Evolutionary conservation across 2,888 invertebrate genomes (phyloP).

Genomic region (Ophioninae sp.): DNA sequence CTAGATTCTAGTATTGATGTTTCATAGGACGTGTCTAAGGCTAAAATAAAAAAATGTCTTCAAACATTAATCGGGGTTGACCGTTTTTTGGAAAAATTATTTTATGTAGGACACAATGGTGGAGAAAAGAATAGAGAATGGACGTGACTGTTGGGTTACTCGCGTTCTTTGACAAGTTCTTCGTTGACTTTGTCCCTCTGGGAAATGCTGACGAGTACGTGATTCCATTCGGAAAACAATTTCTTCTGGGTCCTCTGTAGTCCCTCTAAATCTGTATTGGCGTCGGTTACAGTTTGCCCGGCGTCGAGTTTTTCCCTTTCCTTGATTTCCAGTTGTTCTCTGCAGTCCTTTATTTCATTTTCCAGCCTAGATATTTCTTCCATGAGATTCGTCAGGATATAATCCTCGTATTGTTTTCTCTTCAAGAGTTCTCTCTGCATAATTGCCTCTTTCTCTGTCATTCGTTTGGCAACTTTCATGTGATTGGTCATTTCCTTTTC

Average conservation of each 20-base stretch:
- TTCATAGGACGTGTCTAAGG: background rate
- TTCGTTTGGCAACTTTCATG: conserved; percentile 84
- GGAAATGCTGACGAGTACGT: conserved; percentile 87
- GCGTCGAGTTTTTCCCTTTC: conserved; percentile 84
- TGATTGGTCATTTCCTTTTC: conserved; percentile 85
- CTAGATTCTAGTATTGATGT: background rate
- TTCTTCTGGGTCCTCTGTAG: conserved; percentile 87
- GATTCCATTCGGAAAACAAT: conserved; percentile 88
- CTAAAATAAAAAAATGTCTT: background rate
- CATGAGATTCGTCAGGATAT: conserved; percentile 86
- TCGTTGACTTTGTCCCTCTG: conserved; percentile 86
- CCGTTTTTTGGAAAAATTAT: background rate
- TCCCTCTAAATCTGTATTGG: conserved; percentile 88
- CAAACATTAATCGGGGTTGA: background rate
- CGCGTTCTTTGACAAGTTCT: conserved; percentile 84
- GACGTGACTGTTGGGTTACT: conserved; percentile 77
- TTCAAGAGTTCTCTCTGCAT: conserved; percentile 77
- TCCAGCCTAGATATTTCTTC: conserved; percentile 88
- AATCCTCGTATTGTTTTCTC: conserved; percentile 82
- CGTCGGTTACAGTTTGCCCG: conserved; percentile 85
- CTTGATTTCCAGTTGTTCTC: conserved; percentile 86
- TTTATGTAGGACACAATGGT: background rate
- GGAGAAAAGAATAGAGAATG: background rate
- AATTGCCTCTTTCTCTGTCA: conserved; percentile 83
- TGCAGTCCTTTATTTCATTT: conserved; percentile 84